These are phyloP conservation scores for Cotesia glomerata DNA, from an alignment of 1,140 invertebrate species.

Conservation along the genomic window DNA sequence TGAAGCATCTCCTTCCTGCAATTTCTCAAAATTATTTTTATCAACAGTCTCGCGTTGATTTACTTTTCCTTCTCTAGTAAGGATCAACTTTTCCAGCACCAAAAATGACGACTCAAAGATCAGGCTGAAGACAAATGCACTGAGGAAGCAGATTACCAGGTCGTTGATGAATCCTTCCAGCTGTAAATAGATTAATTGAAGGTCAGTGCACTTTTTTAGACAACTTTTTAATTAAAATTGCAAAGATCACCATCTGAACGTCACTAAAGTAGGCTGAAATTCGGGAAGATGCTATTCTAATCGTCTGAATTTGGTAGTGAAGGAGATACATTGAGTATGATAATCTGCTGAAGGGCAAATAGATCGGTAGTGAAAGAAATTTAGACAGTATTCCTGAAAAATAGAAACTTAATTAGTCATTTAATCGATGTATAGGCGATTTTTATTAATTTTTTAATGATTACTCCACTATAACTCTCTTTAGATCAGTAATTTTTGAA, in stretches of 20 bases:
- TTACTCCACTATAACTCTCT: too few relatives aligned
- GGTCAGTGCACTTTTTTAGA: background rate
- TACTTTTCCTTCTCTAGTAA: background rate
- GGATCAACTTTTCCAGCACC: slow-evolving; percentile 33
- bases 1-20: too few relatives aligned
- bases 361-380: slow-evolving; percentile 64
- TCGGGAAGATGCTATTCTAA: background rate
- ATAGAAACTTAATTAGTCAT: background rate
- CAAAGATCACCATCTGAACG: background rate
- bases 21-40: too few relatives aligned
- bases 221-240: background rate
- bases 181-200: slow-evolving; percentile 27
- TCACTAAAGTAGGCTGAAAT: slow-evolving; percentile 16
- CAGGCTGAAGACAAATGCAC: slow-evolving; percentile 29
- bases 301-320: slow-evolving; percentile 47
- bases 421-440: background rate
- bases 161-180: slow-evolving; percentile 20
- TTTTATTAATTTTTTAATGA: too few relatives aligned
- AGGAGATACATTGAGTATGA: slow-evolving; percentile 69
- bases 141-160: slow-evolving; percentile 19
- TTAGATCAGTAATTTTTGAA: too few relatives aligned
- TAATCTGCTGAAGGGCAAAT: slow-evolving; percentile 64
- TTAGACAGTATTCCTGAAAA: slow-evolving; percentile 52
- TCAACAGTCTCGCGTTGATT: too few relatives aligned
- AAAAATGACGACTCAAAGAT: slow-evolving; percentile 32